Conservation (phyloP, 2,797 vertebrate species). For the Microchirus variegatus region DNA sequence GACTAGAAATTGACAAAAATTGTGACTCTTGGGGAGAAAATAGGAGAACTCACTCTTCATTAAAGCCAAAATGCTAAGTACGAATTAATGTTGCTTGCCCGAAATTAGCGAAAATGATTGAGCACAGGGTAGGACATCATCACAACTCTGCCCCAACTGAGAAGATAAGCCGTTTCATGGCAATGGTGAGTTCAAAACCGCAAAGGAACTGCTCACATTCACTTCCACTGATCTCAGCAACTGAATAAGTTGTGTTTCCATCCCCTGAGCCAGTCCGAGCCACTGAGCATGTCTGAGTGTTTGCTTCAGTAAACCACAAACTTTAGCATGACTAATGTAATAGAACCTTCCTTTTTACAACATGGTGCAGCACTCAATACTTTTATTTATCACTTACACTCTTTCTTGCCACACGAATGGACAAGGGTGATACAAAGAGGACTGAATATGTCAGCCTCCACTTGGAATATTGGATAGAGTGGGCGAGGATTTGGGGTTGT, state of each 20-base stretch:
- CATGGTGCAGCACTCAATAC: no score
- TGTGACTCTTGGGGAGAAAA: no score
- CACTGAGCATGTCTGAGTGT: constrained; percentile 45
- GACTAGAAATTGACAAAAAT: no score
- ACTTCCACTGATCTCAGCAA: constrained; percentile 45
- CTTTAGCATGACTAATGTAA: background rate
- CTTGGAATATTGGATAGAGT: constrained; percentile 25
- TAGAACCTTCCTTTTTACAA: no score
- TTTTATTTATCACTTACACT: background rate
- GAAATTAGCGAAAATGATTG: constrained; percentile 1
- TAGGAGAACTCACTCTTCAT: no score
- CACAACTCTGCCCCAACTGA: constrained; percentile 48
- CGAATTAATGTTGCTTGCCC: constrained; percentile 3
- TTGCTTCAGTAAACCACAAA: constrained; percentile 61
- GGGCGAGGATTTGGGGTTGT: constrained; percentile 14
- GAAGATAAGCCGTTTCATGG: constrained; percentile 64
- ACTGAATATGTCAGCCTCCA: constrained; percentile 5
- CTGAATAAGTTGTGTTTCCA: constrained; percentile 36
- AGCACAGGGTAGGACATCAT: constrained; percentile 49
- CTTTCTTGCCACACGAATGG: constrained; percentile 8
- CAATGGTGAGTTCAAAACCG: constrained; percentile 39
- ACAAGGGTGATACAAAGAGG: no score
- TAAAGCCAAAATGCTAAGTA: no score
- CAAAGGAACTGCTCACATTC: constrained; percentile 43
- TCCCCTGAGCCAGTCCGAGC: constrained; percentile 48